Evolutionary conservation across 1,140 invertebrate genomes (phyloP), one percentile per base, ranked within the genome.

Genomic region (Lasioglossum albipes): DNA sequence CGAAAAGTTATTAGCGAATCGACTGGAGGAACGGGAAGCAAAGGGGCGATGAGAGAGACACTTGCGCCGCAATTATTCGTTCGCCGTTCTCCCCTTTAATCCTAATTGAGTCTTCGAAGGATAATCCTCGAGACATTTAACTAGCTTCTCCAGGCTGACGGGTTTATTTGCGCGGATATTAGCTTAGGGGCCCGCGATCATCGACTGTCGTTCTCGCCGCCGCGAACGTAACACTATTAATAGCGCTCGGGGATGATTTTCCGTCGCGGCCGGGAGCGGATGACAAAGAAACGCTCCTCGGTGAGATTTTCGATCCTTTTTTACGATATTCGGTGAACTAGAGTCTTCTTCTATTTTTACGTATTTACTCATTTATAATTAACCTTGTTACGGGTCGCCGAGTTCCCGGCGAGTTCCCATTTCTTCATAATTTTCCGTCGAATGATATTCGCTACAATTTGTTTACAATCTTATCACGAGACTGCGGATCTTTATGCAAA

Each of bases 51-150:
- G 62, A 41, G 45, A 18, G 27, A 22, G 27, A 22, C n/a, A 13
- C 49, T 70, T 13, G 45, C 22, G 42, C 45, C 36, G 74, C 41
- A 73, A 68, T 75, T 75, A 67, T 67, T 75, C 31, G 49, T 54
- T 18, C 22, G 13, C 7, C 49, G 49, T 67, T 54, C 74, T 67
- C 65, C 12, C 31, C 49, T 54, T 75, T 75, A 75, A 67, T 68
- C 74, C 42, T 67, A 75, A 68, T 75, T 27, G 74, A 75, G 64
- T 41, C 64, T 45, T 54, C 65, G 74, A 2, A 42, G 74, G 74
- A 75, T 75, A 75, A 75, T 75, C 74, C 74, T 41, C 52, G 74
- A 75, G 74, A 67, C 74, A 45, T 67, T 75, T 75, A 75, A 75
- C 74, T 57, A 67, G 52, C 74, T 75, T 59, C 74, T 7, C 74